Percentiles rank a stretch among this genome's conserved stretches.
Conservation (phyloP, 1,140 invertebrate species). For the Drosophila ironensis region DNA sequence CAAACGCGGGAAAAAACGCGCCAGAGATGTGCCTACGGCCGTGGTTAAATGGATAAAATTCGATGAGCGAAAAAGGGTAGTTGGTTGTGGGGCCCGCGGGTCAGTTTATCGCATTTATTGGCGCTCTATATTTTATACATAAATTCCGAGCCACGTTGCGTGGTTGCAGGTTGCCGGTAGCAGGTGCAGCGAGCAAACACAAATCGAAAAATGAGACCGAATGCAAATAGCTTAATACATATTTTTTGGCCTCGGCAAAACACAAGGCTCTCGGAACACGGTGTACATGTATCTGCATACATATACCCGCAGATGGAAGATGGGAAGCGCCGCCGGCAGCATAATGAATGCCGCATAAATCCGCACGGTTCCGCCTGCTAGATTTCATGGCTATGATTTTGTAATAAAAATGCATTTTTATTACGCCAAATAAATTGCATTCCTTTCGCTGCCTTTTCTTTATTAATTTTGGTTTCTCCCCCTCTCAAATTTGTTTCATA, state of each 20-base stretch:
- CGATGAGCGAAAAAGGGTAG: not conserved
- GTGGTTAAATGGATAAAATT: constrained; percentile 45
- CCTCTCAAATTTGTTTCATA: constrained; percentile 19
- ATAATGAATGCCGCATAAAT: constrained; percentile 73
- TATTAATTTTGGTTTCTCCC: constrained; percentile 12
- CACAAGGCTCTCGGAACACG: constrained; percentile 18
- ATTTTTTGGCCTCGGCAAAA: constrained; percentile 53
- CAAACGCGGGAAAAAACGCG: constrained; percentile 9
- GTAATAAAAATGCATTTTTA: constrained; percentile 77
- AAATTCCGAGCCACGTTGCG: constrained; percentile 51
- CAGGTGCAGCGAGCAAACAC: not conserved
- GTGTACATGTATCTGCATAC: constrained; percentile 23
- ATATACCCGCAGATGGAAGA: constrained; percentile 27
- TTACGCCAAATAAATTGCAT: constrained; percentile 71
- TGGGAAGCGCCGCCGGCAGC: constrained; percentile 21
- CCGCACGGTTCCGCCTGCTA: constrained; percentile 40
- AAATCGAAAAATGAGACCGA: constrained; percentile 18
- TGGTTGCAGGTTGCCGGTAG: constrained; percentile 54
- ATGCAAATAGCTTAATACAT: constrained; percentile 72
- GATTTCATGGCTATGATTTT: constrained; percentile 68
- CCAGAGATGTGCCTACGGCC: constrained; percentile 36
- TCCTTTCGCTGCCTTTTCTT: constrained; percentile 28
- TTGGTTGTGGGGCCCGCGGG: constrained; percentile 26
- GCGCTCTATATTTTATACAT: constrained; percentile 67
- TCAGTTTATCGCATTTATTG: constrained; percentile 75